Evolutionary conservation across 1,140 invertebrate species (phyloP).

Genomic region (Atopsyche davidsoni): DNA sequence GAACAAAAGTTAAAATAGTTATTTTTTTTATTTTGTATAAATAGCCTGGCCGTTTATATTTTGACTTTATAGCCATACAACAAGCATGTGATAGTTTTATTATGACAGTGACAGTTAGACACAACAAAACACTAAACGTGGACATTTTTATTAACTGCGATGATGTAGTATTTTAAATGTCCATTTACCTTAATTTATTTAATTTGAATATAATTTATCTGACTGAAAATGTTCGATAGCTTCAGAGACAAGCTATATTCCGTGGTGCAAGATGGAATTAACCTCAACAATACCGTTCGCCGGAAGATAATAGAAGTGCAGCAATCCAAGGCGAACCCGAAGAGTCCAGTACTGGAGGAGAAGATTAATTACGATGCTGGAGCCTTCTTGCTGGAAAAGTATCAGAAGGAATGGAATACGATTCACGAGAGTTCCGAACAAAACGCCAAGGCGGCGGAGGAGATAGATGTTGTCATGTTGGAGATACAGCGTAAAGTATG

Average conservation of each 20-base stretch:
- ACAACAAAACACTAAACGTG: too few relatives aligned
- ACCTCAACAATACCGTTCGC: constrained; percentile 22
- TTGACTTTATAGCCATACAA: too few relatives aligned
- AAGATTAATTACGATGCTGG: constrained; percentile 16
- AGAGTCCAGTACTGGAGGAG: background rate
- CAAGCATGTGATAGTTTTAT: too few relatives aligned
- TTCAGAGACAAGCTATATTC: constrained; percentile 29
- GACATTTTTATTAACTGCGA: too few relatives aligned
- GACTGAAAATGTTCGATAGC: constrained; percentile 26
- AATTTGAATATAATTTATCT: too few relatives aligned
- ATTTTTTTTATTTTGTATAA: too few relatives aligned
- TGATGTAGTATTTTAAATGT: too few relatives aligned
- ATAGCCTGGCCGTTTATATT: too few relatives aligned
- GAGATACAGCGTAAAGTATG: too few relatives aligned
- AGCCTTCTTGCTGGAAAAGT: constrained; percentile 20
- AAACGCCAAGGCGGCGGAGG: constrained; percentile 19
- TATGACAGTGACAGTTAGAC: too few relatives aligned
- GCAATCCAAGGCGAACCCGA: constrained; percentile 5
- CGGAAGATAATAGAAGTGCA: constrained; percentile 23
- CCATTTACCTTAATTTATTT: too few relatives aligned
- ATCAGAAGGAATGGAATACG: constrained; percentile 24
- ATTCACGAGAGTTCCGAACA: constrained; percentile 23
- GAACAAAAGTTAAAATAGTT: too few relatives aligned
- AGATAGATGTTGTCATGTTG: constrained; percentile 18
- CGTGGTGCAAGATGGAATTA: constrained; percentile 28